Evolutionary conservation across 2,888 invertebrate species (phyloP).

Genomic region (Glomeris marginata): DNA sequence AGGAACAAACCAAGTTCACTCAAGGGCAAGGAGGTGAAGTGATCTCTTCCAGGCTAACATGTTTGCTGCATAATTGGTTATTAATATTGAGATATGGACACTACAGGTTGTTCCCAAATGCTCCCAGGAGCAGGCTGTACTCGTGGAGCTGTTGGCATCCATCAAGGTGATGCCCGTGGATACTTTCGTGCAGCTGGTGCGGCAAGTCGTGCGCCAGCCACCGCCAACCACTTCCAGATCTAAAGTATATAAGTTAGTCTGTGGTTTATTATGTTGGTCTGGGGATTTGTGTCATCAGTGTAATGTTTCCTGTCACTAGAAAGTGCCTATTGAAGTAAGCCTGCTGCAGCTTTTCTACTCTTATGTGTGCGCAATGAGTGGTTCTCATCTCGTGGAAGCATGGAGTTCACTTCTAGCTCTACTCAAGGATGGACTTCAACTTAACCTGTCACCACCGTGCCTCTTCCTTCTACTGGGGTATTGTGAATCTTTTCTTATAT

Average conservation of each 20-base stretch:
- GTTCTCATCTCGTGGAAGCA: constrained; percentile 55
- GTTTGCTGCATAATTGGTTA: constrained; percentile 10
- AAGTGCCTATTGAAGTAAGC: constrained; percentile 51
- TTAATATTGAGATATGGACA: background rate
- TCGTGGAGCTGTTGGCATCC: constrained; percentile 62
- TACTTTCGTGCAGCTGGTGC: constrained; percentile 62
- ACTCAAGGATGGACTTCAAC: constrained; percentile 53
- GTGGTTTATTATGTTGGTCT: background rate
- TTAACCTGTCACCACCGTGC: constrained; percentile 50
- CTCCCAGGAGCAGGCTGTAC: constrained; percentile 50
- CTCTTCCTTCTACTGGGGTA: constrained; percentile 59
- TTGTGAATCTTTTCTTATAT: constrained; percentile 10
- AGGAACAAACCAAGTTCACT: constrained; percentile 17
- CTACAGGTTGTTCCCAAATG: constrained; percentile 44
- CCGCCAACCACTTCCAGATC: constrained; percentile 25
- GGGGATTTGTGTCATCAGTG: background rate
- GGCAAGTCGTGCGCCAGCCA: constrained; percentile 64
- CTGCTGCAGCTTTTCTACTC: constrained; percentile 67
- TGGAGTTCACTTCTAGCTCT: constrained; percentile 62
- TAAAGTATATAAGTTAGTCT: constrained; percentile 21
- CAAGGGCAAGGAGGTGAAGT: constrained; percentile 26
- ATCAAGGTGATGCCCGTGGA: constrained; percentile 72
- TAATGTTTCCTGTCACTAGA: constrained; percentile 23
- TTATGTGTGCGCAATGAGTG: constrained; percentile 41
- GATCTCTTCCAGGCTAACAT: constrained; percentile 1